Evolutionary conservation across 2,113 vertebrate species (phyloP), one percentile per base, ranked within the genome.

Genomic region (Platichthys stellatus): DNA sequence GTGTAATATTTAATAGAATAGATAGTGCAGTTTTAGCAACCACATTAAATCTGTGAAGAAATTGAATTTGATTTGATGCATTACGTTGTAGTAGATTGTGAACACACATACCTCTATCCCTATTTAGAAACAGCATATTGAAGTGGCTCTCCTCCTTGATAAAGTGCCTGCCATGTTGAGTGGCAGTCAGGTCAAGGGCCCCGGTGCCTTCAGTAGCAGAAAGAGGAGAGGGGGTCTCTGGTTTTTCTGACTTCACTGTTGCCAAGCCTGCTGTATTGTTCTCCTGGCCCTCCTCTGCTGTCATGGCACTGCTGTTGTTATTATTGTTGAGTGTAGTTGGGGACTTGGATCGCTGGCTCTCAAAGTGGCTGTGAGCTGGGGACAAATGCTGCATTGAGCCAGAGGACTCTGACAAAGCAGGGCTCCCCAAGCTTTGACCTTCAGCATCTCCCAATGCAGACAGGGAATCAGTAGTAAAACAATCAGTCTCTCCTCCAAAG

Each of bases 61-160:
- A 54, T 54, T 28, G 2, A 26, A 57, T 18, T 17, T 10, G 17
- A 20, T n/a, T 0, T 20, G 31, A 64, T 49, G 10, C 7, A 23
- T 75, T 51, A 14, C 8, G 8, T 13, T 65, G 51, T 13, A 4
- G 1, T 21, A 31, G 21, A 62, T 89, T 87, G 89, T 88, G 92
- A 92, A 95, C 91, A 95, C 96, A 98, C 96, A 94, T 96, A 99
- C 98, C 97, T 94, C 97, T 96, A 85, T 99, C 98, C 95, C 97
- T 95, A 91, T 93, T 97, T 88, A 97, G 95, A 95, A 99, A 98
- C 94, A 98, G 95, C 95, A 98, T 96, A 93, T 96, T 95, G 94
- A 97, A 98, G 92, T 97, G 96, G 94, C 94, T 94, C 90, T 99
- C 97, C 88, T 99, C 98, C 95, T 98, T 98, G 95, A 96, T 92